Conservation (phyloP, 2,113 vertebrate genomes). For the Leiothrix lutea region DNA sequence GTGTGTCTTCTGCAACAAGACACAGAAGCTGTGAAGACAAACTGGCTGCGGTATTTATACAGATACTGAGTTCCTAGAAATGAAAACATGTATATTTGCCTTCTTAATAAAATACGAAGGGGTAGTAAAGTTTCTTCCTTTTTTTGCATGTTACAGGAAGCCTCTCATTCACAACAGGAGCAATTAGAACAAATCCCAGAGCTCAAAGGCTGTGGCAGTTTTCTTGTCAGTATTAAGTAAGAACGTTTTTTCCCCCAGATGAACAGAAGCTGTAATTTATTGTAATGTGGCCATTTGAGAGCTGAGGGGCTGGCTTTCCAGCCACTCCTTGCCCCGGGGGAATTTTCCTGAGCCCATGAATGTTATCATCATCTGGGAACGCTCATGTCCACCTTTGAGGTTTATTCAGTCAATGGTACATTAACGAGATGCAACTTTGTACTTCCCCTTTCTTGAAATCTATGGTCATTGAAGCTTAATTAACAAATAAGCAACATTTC, state of each 20-base stretch:
- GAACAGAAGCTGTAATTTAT: background rate
- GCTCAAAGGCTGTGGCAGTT: background rate
- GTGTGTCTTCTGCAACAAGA: background rate
- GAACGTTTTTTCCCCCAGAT: background rate
- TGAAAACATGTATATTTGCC: background rate
- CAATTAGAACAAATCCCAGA: background rate
- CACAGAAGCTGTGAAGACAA: background rate
- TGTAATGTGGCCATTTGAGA: background rate
- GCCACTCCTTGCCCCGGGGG: background rate
- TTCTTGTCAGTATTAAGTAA: background rate
- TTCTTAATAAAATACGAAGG: background rate
- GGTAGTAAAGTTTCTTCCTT: background rate
- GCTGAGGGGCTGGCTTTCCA: background rate
- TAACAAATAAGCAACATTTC: background rate
- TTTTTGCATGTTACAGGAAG: background rate
- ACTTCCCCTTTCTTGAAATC: background rate
- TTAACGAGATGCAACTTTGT: background rate
- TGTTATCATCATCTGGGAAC: background rate
- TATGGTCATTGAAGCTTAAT: background rate
- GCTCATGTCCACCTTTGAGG: background rate
- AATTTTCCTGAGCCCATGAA: background rate
- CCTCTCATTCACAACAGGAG: background rate
- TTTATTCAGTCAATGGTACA: background rate
- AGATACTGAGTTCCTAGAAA: background rate
- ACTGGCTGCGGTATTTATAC: background rate